A percentile compares a stretch with the other conserved stretches of the same genome.
Evolutionary conservation across 2,888 invertebrate genomes (phyloP).

Genomic region (Clitarchus hookeri): DNA sequence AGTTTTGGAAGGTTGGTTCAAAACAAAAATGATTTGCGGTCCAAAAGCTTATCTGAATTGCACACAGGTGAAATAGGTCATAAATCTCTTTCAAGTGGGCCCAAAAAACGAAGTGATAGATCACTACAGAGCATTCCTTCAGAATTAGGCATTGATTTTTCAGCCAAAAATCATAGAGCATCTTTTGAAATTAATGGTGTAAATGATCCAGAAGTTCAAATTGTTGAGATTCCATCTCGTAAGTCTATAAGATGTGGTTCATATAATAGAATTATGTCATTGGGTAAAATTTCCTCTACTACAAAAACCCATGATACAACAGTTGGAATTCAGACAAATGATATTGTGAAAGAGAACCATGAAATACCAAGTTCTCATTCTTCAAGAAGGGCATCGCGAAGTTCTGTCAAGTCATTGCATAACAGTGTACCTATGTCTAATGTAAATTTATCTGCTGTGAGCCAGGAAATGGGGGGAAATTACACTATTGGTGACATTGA

Average conservation of each 20-base stretch:
- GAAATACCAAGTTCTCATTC: not conserved
- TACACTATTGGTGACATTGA: not conserved
- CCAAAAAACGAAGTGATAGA: not conserved
- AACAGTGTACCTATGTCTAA: not conserved
- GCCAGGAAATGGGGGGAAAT: not conserved
- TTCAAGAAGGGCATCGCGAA: not conserved
- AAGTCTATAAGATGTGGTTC: not conserved
- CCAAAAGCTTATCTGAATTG: not conserved
- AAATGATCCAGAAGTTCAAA: not conserved
- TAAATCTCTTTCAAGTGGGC: not conserved
- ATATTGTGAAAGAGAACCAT: not conserved
- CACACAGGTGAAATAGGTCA: not conserved
- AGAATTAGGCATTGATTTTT: not conserved
- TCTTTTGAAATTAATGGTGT: not conserved
- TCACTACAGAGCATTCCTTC: not conserved
- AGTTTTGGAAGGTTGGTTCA: too few relatives aligned
- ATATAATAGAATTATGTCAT: not conserved
- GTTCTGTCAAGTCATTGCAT: not conserved
- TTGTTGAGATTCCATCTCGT: not conserved
- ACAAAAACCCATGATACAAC: too few relatives aligned
- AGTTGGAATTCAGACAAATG: too few relatives aligned
- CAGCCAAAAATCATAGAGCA: not conserved
- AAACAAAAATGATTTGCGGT: not conserved
- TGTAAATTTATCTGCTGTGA: not conserved
- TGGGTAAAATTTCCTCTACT: too few relatives aligned